Conservation (phyloP, 2,797 vertebrate genomes). For the Varecia variegata region DNA sequence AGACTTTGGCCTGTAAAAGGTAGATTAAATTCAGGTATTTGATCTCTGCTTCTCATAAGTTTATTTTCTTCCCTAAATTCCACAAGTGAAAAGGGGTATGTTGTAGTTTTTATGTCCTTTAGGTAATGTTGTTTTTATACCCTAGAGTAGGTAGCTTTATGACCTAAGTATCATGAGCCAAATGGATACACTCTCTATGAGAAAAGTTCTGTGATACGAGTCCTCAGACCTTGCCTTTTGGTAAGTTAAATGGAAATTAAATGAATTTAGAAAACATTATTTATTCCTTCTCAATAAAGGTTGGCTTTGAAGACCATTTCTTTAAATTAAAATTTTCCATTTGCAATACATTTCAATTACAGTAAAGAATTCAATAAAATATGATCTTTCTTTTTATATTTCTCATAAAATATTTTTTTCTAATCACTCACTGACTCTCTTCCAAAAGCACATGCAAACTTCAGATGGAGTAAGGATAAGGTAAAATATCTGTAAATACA, state of each 20-base stretch:
- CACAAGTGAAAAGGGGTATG: neutral
- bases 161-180: neutral
- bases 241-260: constrained; percentile 17
- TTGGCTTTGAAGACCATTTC: neutral
- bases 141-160: neutral
- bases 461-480: neutral
- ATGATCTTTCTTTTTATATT: neutral
- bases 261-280: neutral
- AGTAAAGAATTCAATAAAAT: neutral
- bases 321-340: neutral
- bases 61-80: neutral
- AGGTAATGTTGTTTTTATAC: neutral
- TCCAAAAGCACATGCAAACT: neutral
- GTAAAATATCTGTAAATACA: neutral
- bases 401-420: neutral
- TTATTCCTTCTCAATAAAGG: neutral
- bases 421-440: neutral
- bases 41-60: neutral
- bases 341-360: neutral
- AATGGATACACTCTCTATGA: neutral
- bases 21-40: neutral
- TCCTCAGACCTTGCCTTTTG: neutral
- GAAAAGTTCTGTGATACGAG: neutral
- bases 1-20: neutral
- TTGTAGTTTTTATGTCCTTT: neutral